Evolutionary conservation across 1,140 invertebrate species (phyloP).

Genomic region (Polypedilum vanderplanki): DNA sequence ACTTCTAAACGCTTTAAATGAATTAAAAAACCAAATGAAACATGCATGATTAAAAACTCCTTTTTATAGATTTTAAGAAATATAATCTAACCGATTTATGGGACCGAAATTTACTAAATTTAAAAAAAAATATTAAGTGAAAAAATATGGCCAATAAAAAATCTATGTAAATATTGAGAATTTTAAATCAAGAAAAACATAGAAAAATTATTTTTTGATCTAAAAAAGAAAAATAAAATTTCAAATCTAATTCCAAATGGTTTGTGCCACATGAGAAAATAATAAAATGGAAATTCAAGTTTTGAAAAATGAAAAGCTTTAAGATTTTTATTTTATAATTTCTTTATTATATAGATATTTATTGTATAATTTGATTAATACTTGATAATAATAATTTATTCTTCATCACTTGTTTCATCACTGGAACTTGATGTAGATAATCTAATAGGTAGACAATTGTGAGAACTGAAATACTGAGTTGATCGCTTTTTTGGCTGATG

Average conservation of each 20-base stretch:
- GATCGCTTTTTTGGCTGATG: not conserved
- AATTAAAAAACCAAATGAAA: not conserved
- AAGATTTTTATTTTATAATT: not conserved
- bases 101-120: not conserved
- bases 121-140: not conserved
- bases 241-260: not conserved
- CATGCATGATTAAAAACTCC: not conserved
- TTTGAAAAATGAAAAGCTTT: not conserved
- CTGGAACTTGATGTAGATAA: not conserved
- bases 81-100: not conserved
- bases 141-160: conserved; percentile 2
- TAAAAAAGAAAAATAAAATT: not conserved
- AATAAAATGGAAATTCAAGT: not conserved
- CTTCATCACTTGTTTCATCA: not conserved
- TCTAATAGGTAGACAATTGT: conserved; percentile 5
- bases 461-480: not conserved
- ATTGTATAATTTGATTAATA: not conserved
- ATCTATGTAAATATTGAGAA: not conserved
- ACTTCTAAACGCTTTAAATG: not conserved
- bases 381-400: not conserved
- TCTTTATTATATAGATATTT: not conserved
- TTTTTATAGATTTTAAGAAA: not conserved
- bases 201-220: conserved; percentile 13
- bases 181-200: not conserved
- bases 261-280: not conserved